Evolutionary conservation across 2,888 invertebrate genomes (phyloP), one percentile per base, ranked within the genome.

Genomic region (Atrina japonica): DNA sequence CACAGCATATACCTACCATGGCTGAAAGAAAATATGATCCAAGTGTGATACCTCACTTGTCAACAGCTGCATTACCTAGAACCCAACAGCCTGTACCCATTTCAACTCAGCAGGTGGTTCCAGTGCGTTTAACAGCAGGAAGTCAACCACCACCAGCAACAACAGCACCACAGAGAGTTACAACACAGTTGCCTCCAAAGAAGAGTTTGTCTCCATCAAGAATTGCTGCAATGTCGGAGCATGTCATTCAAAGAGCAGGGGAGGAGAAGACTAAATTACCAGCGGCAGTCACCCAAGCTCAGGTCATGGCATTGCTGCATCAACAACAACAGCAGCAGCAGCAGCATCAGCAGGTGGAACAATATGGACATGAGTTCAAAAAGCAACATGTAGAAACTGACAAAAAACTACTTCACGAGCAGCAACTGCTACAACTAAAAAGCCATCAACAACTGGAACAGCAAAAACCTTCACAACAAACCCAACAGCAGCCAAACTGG

Each of bases 171-270:
- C 27, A 18, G 25, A 14, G 0, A 25, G 52, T 18, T 52, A 11
- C 30, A 73, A 70, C 25, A 76, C 73, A 66, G 14, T 18, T 81
- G 23, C 78, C 79, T 47, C 77, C 79, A 30, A 78, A 81, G 67
- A 79, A 79, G 76, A 35, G 78, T 47, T 41, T 78, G 18, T 81
- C 81, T 9, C 81, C 81, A 27, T 79, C 79, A 16, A 73, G 79
- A 61, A 55, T 69, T 40, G 69, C 63, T 29, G 43, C 49, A 25
- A 56, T 49, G 30, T 18, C 64, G 25, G 64, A 64, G 41, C 35
- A 56, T 14, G 40, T 18, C 9, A 30, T 11, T 9, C 25, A 41
- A 49, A 18, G 43, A 16, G 1, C 56, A 35, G 21, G 56, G 30
- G n/a, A 23, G 30, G 11, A 21, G n/a, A 5, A 35, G 23, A 5